Base-by-base conservation (phyloP, 2,888 invertebrate genomes). In the Adela reaumurella region DNA sequence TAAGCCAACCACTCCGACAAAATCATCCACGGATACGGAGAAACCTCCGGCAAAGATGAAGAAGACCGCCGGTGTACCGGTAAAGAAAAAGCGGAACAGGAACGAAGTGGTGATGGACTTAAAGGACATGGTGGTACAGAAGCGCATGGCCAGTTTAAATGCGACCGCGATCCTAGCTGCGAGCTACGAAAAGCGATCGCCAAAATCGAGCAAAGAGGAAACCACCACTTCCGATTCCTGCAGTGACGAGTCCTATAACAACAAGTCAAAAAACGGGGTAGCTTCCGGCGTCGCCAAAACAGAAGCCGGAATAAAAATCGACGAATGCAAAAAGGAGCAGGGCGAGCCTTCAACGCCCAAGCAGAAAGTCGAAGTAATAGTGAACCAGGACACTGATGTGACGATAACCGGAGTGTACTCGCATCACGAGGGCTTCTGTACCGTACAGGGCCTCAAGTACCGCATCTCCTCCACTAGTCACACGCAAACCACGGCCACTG, bases 71-170 rank as follows among this genome's bases (percentile, higher is more conserved):
- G 68, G 69, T 42, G 71, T 72, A 6, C 71, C 72, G 2, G 67
- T 76, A 2, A 82, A 82, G 58, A 81, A 82, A 59, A 77, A 81
- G 55, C 71, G 83, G n/a, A 83, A 81, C 53, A 73, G 83, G 55
- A 81, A 79, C 49, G 86, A 87, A 64, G 70, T 85, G 42, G 82
- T 86, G 19, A 89, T 90, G 89, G 92, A 92, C 60, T 76, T 92
- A 46, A 90, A 90, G 60, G 92, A 92, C 57, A 91, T 92, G 85
- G 88, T 93, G 5, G 92, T 93, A 16, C 84, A 90, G 57, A 94
- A 94, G 64, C 83, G 94, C 24, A 93, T 94, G 93, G 94, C 94
- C 17, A 92, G 92, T 63, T 74, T 94, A 24, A 94, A 94, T 67
- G 94, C 94, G 14, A 89, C 90, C 29, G 94, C 94, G 17, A 94